These are phyloP conservation scores for Cabera pusaria DNA, from an alignment of 2,888 invertebrate species.

Conservation along the genomic window DNA sequence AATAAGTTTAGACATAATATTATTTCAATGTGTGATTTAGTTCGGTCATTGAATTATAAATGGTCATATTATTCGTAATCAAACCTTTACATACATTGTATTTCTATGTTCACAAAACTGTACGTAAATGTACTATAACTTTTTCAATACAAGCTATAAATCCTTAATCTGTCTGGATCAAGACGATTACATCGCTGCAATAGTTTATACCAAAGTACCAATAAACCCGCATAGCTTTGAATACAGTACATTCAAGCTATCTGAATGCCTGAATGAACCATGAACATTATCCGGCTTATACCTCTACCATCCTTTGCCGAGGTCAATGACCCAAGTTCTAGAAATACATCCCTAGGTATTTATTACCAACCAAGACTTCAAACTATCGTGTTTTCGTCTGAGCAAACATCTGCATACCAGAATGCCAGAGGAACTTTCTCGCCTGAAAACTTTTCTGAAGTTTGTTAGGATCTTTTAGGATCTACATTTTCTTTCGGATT, in stretches of 20 bases:
- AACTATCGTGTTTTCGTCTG: slow-evolving; percentile 18
- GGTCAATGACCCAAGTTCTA: slow-evolving; percentile 37
- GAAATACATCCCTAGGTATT: slow-evolving; percentile 29
- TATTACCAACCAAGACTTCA: slow-evolving; percentile 6
- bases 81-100: too few species aligned
- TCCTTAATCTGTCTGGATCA: slow-evolving; percentile 1
- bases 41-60: too few species aligned
- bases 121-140: too few species aligned
- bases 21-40: too few species aligned
- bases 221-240: slow-evolving; percentile 25
- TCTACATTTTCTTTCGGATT: not conserved
- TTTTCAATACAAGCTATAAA: too few species aligned
- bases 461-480: slow-evolving; percentile 1
- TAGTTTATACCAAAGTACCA: slow-evolving; percentile 1
- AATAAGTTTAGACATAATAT: too few species aligned
- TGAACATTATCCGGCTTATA: slow-evolving; percentile 6
- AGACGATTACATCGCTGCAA: not conserved
- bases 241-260: slow-evolving; percentile 21
- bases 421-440: not conserved
- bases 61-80: too few species aligned
- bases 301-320: slow-evolving; percentile 11
- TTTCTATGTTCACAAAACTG: too few species aligned
- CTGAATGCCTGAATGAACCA: slow-evolving; percentile 4
- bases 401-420: slow-evolving; percentile 2
- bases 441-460: not conserved